Evolutionary conservation across 1,140 invertebrate species (phyloP), one percentile per base, ranked within the genome.

Genomic region (Thalassaphorura encarpata): DNA sequence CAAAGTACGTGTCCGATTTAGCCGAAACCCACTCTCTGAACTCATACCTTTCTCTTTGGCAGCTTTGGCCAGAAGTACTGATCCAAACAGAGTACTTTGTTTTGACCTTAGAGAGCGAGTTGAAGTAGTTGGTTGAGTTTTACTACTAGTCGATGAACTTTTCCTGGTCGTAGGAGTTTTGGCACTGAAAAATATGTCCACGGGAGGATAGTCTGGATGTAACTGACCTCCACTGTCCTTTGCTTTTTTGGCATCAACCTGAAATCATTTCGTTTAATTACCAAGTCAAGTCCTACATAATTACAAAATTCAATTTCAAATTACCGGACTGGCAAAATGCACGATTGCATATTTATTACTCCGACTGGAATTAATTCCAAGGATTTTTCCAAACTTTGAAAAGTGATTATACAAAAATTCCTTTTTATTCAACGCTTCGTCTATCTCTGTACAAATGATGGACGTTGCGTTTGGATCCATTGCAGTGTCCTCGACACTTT

Each of bases 301-400:
- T 15, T 27, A 47, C 5, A 15, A 29, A 15, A 47, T 6, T 47
- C 15, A 47, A 21, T 13, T 23, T 18, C 6, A 40, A 54, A 39
- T 54, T 45, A 57, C 55, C 15, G 48, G 24, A 26, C 29, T 57
- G 26, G 33, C 46, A 19, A 51, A 57, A 31, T 51, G 29, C 15
- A 57, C 45, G 13, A 57, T 18, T 8, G 55, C 55, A 57, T 57
- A 51, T 29, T 45, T 42, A 26, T 50, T 57, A 42, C 39, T 40
- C 16, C 33, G 23, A 27, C 55, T 57, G 24, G 47, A 57, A 16
- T 47, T 45, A 21, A 57, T 2, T 24, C 41, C 16, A 4, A 51
- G 47, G 21, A 57, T 41, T 21, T 29, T 43, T 16, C 55, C 55
- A 26, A 51, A 57, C 23, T 51, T n/a, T 16, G 48, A 39, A 40